These are phyloP conservation scores for Eidolon helvum DNA, from an alignment of 2,113 vertebrate genomes.

Conservation along the genomic window DNA sequence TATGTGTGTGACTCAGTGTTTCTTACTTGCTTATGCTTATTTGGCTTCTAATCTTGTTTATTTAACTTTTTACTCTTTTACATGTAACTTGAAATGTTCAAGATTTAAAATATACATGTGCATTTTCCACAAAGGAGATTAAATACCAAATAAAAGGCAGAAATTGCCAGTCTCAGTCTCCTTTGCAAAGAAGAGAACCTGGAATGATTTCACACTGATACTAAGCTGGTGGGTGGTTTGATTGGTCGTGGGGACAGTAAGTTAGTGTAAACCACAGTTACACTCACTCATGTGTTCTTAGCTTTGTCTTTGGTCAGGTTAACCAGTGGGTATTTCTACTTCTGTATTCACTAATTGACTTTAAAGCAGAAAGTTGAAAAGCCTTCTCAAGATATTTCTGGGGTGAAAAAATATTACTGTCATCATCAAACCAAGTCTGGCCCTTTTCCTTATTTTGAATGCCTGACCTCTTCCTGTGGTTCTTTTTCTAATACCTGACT, in stretches of 20 bases:
- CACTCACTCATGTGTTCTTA: background rate
- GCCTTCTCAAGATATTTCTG: background rate
- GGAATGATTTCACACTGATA: accelerated
- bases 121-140: background rate
- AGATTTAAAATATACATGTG: background rate
- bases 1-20: background rate
- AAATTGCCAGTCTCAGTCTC: too few species aligned
- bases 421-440: background rate
- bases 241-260: accelerated
- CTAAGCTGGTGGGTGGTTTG: background rate
- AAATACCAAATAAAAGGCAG: background rate
- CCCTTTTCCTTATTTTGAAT: background rate
- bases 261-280: accelerated
- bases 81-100: background rate
- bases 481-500: background rate
- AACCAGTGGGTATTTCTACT: background rate
- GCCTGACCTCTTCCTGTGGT: background rate
- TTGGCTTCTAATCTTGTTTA: background rate
- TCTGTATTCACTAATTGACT: background rate
- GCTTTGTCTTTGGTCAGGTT: background rate
- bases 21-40: background rate
- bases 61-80: background rate
- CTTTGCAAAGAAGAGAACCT: background rate
- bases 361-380: background rate
- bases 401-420: background rate